A percentile compares a stretch with the other conserved stretches of the same genome.
Evolutionary conservation across 1,140 invertebrate species (phyloP).

Genomic region (Homarus americanus): DNA sequence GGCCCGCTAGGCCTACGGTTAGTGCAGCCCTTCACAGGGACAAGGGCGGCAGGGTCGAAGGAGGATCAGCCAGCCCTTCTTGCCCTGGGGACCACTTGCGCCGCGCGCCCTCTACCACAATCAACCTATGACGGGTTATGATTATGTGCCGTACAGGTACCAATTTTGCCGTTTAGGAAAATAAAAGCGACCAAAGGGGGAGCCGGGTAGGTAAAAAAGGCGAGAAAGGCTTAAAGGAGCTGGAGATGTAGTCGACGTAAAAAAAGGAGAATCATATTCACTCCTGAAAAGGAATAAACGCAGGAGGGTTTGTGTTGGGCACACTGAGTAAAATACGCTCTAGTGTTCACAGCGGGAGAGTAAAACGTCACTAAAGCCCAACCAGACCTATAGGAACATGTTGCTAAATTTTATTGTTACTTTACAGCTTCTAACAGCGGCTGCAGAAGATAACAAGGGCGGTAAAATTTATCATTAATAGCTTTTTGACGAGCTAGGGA

Average conservation of each 20-base stretch:
- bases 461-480: slow-evolving; percentile 49
- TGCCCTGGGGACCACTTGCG: slow-evolving; percentile 40
- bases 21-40: not conserved
- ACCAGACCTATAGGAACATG: not conserved
- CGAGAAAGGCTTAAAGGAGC: slow-evolving; percentile 18
- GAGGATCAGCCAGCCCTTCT: not conserved
- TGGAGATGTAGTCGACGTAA: not conserved
- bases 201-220: not conserved
- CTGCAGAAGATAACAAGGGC: not conserved
- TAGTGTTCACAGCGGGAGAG: not conserved
- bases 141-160: slow-evolving; percentile 62
- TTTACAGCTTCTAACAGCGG: not conserved
- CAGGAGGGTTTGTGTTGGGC: not conserved
- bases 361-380: not conserved
- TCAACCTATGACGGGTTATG: slow-evolving; percentile 53
- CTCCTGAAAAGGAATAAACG: slow-evolving; percentile 31
- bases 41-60: slow-evolving; percentile 9
- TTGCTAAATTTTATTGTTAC: not conserved
- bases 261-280: slow-evolving; percentile 15
- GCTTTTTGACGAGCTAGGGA: slow-evolving; percentile 45
- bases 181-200: slow-evolving; percentile 56
- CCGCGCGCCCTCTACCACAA: slow-evolving; percentile 40
- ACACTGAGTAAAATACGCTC: not conserved
- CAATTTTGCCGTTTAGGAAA: slow-evolving; percentile 66
- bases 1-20: slow-evolving; percentile 39